Percentiles rank a stretch among this genome's conserved stretches.
phyloP scores from a whole-genome alignment of 2,888 invertebrate genomes.

The Tipula confusa region DNA sequence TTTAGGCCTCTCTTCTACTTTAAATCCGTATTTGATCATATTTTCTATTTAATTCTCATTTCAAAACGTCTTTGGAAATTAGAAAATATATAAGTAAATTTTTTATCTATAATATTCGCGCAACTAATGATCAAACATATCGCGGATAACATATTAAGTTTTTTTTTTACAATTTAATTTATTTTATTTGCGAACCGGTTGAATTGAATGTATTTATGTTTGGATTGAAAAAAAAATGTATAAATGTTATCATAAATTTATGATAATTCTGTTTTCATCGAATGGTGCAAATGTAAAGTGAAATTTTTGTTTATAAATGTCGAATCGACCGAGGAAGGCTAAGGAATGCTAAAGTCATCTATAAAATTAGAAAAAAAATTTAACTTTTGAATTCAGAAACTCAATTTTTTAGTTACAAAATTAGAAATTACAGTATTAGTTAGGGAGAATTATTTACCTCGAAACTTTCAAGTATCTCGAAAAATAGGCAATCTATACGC shows the following conservation, averaged over 20 bases:
- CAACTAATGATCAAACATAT: not conserved
- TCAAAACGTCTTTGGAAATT: not conserved
- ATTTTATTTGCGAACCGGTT: not conserved
- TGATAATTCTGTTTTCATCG: not conserved
- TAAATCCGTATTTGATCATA: not conserved
- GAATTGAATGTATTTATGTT: not conserved
- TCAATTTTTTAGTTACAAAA: too few species aligned
- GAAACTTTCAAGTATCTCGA: too few species aligned
- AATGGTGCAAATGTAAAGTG: not conserved
- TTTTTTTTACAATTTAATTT: not conserved
- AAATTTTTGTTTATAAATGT: too few species aligned
- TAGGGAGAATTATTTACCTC: too few species aligned
- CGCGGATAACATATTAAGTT: not conserved
- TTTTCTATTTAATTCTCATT: not conserved
- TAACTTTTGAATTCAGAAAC: too few species aligned
- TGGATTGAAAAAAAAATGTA: not conserved
- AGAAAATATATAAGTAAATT: not conserved
- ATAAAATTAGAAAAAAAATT: too few species aligned
- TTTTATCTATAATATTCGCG: not conserved
- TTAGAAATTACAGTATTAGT: too few species aligned
- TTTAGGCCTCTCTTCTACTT: not conserved
- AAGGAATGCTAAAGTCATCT: too few species aligned
- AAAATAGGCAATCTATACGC: too few species aligned
- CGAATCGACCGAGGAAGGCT: too few species aligned
- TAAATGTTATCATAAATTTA: not conserved